phyloP scores from a whole-genome alignment of 2,113 vertebrate genomes.

The Pelmatolapia mariae region DNA sequence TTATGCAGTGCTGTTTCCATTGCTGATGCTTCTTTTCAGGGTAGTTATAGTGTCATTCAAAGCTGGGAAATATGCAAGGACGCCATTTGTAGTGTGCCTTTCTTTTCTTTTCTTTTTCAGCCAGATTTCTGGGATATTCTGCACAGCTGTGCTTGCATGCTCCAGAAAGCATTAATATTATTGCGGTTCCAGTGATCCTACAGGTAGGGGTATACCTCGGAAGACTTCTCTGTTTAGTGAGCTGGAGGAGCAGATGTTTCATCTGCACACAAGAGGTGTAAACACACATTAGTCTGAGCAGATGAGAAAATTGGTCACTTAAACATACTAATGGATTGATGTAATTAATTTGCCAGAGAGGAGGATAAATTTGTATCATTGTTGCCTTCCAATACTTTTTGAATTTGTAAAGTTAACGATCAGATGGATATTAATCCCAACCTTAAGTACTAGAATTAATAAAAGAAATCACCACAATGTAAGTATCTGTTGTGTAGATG shows the following conservation, averaged over 20 bases:
- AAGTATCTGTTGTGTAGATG: background rate
- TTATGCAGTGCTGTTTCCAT: background rate
- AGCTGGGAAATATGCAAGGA: background rate
- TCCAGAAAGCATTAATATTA: background rate
- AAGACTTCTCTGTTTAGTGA: background rate
- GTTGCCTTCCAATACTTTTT: background rate
- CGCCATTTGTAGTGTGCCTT: background rate
- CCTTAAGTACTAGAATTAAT: background rate
- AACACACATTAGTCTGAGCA: conserved; percentile 18
- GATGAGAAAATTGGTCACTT: conserved; percentile 20
- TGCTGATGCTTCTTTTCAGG: background rate
- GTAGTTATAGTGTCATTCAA: background rate
- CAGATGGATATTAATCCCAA: background rate
- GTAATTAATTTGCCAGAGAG: conserved; percentile 25
- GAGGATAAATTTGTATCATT: background rate
- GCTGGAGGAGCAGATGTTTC: conserved; percentile 28
- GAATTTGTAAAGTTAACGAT: background rate
- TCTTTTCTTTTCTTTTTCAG: background rate
- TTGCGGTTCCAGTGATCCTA: background rate
- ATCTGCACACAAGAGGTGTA: conserved; percentile 1
- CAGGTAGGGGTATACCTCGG: background rate
- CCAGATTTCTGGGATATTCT: background rate
- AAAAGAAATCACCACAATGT: background rate
- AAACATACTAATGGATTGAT: conserved; percentile 10
- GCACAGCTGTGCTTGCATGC: background rate